A percentile compares a stretch with the other conserved stretches of the same genome.
These are phyloP conservation scores for Podabrus alpinus DNA, from an alignment of 2,888 invertebrate species.

Conservation along the genomic window DNA sequence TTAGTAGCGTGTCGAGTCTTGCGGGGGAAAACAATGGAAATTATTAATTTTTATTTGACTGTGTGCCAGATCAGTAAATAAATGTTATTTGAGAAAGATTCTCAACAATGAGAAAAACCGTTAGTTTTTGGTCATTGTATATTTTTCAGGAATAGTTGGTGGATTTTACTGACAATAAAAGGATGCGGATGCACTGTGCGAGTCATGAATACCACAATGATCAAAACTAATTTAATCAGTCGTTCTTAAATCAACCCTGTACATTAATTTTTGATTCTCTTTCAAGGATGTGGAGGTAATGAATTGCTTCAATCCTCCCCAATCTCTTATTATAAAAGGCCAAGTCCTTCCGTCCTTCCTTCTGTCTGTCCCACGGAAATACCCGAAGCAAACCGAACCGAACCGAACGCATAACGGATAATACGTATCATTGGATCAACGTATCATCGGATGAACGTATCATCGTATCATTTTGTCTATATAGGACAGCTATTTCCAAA, in stretches of 20 bases:
- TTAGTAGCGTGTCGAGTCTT: no score
- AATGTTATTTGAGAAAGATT: constrained; percentile 97
- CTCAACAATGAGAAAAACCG: constrained; percentile 95
- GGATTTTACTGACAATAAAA: constrained; percentile 69
- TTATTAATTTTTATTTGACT: constrained; percentile 97
- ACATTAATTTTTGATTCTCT: constrained; percentile 96
- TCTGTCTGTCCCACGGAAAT: no score
- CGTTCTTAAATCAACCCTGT: constrained; percentile 68
- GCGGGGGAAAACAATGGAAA: no score
- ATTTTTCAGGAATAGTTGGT: constrained; percentile 84
- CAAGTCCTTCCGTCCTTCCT: no score
- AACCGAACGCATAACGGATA: no score
- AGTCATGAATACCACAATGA: not conserved
- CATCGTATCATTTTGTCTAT: no score
- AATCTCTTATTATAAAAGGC: no score
- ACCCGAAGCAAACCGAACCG: no score
- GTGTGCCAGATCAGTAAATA: no score
- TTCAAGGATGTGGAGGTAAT: constrained; percentile 76
- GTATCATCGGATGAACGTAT: no score
- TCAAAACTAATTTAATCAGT: constrained; percentile 49
- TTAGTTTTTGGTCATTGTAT: constrained; percentile 97
- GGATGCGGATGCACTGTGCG: constrained; percentile 39
- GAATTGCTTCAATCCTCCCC: constrained; percentile 86
- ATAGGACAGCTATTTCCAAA: no score
- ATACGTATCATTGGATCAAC: no score